Evolutionary conservation across 2,888 invertebrate genomes (phyloP).

Genomic region (Cloeon dipterum): DNA sequence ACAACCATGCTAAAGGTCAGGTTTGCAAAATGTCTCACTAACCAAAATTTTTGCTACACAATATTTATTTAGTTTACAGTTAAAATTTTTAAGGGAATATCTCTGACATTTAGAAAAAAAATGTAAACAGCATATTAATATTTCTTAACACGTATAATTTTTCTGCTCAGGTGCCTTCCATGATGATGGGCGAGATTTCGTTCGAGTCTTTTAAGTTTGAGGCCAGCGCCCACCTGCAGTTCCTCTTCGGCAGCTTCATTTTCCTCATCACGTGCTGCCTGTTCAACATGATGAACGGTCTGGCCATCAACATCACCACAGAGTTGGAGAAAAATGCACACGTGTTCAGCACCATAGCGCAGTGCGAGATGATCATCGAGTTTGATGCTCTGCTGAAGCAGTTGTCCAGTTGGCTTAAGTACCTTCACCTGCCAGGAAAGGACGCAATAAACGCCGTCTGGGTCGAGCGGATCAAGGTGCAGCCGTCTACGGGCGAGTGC

Average conservation of each 20-base stretch:
- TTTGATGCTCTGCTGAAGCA: not conserved
- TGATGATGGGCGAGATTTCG: constrained; percentile 1
- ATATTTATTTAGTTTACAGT: no score
- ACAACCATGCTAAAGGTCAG: not conserved
- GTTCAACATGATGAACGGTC: constrained; percentile 1
- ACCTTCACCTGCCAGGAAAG: no score
- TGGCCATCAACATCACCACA: not conserved
- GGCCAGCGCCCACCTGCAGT: not conserved
- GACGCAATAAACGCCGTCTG: no score
- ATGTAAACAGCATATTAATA: no score
- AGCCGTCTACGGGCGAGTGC: not conserved
- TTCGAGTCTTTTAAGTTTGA: not conserved
- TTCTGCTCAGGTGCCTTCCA: no score
- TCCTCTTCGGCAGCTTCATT: constrained; percentile 1
- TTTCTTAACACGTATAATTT: no score
- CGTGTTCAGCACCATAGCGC: not conserved
- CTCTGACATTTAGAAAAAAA: no score
- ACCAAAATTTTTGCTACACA: no score
- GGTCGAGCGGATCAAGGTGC: not conserved
- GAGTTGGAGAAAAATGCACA: not conserved
- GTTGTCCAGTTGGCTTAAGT: not conserved
- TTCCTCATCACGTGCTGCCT: not conserved
- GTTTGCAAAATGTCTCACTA: no score
- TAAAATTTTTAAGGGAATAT: no score
- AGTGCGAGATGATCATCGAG: not conserved